These are phyloP conservation scores for Bergia sp. DNA, from an alignment of 92 coral and sea anemone genomes.

Conservation along the genomic window DNA sequence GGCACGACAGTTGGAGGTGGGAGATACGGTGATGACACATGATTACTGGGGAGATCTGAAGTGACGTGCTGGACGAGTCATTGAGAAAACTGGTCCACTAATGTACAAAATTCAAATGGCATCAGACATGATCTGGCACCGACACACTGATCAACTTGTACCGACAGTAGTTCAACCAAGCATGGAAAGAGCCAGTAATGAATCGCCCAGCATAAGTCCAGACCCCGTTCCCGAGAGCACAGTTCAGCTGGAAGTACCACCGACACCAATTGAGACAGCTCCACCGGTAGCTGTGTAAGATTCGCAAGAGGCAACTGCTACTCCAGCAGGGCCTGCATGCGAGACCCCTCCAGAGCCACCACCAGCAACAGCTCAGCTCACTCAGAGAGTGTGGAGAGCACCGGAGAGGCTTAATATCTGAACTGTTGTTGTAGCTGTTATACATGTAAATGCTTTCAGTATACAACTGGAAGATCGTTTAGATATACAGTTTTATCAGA, in stretches of 20 bases:
- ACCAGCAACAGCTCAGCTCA: too few relatives aligned
- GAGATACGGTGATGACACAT: not conserved
- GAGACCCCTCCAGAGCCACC: too few relatives aligned
- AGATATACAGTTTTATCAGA: too few relatives aligned
- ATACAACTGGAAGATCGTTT: too few relatives aligned
- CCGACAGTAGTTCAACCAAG: not conserved
- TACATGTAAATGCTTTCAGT: too few relatives aligned
- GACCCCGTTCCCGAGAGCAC: not conserved
- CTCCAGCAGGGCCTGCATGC: too few relatives aligned
- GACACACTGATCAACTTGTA: slow-evolving; percentile 2
- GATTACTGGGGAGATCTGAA: not conserved
- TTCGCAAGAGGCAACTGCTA: too few relatives aligned
- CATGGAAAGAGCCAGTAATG: not conserved
- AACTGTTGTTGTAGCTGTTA: too few relatives aligned
- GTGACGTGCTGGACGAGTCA: not conserved
- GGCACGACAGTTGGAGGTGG: not conserved
- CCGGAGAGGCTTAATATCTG: too few relatives aligned
- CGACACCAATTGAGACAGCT: too few relatives aligned
- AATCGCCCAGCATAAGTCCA: not conserved
- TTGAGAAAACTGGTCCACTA: slow-evolving; percentile 12
- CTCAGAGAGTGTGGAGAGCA: too few relatives aligned
- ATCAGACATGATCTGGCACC: not conserved
- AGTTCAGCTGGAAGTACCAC: not conserved
- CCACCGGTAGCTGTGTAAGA: too few relatives aligned
- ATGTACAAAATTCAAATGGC: not conserved